Conservation (phyloP, 2,113 vertebrate genomes). For the Nibea albiflora region DNA sequence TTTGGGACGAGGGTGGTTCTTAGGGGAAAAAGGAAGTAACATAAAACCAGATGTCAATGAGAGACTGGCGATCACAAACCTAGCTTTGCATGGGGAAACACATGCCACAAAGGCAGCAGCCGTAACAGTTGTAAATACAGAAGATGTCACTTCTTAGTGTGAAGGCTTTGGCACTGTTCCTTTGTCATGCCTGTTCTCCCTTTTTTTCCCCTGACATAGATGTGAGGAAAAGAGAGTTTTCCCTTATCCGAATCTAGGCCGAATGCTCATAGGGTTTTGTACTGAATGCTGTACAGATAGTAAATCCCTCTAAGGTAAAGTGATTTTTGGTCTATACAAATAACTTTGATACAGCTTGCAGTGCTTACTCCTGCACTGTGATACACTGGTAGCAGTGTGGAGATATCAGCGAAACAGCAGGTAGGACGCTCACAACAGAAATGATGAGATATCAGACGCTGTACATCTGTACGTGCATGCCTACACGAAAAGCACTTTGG, state of each 20-base stretch:
- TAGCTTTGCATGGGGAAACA: too few relatives aligned
- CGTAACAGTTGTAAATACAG: background rate
- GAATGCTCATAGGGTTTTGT: background rate
- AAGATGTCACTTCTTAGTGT: background rate
- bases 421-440: background rate
- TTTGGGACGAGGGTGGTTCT: too few relatives aligned
- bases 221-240: background rate
- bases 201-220: background rate
- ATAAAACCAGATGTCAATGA: too few relatives aligned
- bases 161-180: background rate
- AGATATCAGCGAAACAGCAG: conserved; percentile 1
- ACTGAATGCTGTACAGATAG: background rate
- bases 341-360: background rate
- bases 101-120: too few relatives aligned
- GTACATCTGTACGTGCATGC: background rate
- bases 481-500: background rate
- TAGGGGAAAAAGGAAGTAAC: too few relatives aligned
- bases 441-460: background rate
- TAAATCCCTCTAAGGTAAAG: background rate
- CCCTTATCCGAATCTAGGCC: background rate
- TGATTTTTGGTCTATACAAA: background rate
- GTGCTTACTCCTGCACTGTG: background rate
- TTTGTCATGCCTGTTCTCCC: background rate
- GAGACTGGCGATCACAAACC: too few relatives aligned
- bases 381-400: background rate